Conservation (phyloP, 1,140 invertebrate genomes). For the Ridgeia piscesae region DNA sequence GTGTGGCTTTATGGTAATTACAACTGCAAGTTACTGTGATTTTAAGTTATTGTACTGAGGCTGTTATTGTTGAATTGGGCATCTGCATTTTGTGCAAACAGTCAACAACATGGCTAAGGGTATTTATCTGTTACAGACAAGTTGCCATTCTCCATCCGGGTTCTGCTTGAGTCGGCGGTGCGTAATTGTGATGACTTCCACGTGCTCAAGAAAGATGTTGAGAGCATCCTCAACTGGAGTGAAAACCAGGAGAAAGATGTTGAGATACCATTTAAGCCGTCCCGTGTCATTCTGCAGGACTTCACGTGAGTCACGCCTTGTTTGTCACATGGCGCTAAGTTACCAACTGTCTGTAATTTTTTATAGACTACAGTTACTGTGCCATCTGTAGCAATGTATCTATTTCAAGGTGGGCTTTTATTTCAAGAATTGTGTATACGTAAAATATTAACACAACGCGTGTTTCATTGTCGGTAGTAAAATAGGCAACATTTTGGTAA, state of each 20-base stretch:
- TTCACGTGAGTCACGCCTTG: conserved; percentile 51
- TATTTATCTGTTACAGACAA: conserved; percentile 47
- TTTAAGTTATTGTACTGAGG: too few relatives aligned
- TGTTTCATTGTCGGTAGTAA: too few relatives aligned
- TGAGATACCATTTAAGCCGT: conserved; percentile 95
- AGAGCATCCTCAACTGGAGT: conserved; percentile 91
- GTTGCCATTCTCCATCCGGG: conserved; percentile 90
- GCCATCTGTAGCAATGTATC: not conserved
- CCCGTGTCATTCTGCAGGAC: conserved; percentile 91
- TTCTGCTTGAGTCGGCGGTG: conserved; percentile 91
- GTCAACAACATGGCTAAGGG: too few relatives aligned
- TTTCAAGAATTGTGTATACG: not conserved
- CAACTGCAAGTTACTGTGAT: too few relatives aligned
- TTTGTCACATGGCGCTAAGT: not conserved
- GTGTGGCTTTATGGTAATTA: too few relatives aligned
- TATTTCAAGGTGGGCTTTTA: not conserved
- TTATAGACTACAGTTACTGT: not conserved
- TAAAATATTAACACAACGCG: too few relatives aligned
- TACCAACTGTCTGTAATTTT: not conserved
- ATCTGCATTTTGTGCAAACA: too few relatives aligned
- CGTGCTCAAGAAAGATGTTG: conserved; percentile 78
- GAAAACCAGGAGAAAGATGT: conserved; percentile 74
- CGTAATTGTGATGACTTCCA: conserved; percentile 96
- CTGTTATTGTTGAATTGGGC: too few relatives aligned
- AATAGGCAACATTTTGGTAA: not conserved